Evolutionary conservation across 37 sponge, comb jelly and placozoan genomes (phyloP).

Genomic region (Ephydatia muelleri): DNA sequence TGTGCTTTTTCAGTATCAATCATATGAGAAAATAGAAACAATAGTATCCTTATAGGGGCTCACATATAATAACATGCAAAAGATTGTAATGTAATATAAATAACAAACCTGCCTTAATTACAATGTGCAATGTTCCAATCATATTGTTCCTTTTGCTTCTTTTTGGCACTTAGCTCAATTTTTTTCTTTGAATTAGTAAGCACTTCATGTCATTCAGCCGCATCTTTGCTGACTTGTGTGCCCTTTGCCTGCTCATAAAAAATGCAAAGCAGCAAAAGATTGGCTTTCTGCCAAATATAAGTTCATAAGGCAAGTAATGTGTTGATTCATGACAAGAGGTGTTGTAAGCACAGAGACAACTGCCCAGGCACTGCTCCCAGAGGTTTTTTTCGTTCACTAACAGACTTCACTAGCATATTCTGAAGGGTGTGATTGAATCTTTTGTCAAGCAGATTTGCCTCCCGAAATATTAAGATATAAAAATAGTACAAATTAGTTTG

Average conservation of each 20-base stretch:
- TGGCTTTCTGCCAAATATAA: not conserved
- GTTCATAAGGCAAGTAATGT: not conserved
- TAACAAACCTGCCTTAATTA: too few relatives aligned
- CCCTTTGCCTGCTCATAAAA: not conserved
- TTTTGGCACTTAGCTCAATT: too few relatives aligned
- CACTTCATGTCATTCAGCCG: too few relatives aligned
- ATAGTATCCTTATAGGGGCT: too few relatives aligned
- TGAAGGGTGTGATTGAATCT: not conserved
- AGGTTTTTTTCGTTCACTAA: not conserved
- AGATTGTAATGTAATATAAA: too few relatives aligned
- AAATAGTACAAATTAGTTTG: not conserved
- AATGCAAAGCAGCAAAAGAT: not conserved
- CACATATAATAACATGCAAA: too few relatives aligned
- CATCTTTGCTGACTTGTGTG: too few relatives aligned
- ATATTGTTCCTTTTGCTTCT: not conserved
- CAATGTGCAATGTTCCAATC: not conserved
- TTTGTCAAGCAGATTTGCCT: not conserved
- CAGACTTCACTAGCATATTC: not conserved
- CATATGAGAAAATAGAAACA: too few relatives aligned
- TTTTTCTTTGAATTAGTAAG: too few relatives aligned
- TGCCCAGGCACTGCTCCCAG: not conserved
- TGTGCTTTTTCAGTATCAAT: not conserved
- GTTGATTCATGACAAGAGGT: not conserved
- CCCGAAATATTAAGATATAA: not conserved
- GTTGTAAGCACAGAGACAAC: not conserved